A percentile compares a stretch with the other conserved stretches of the same genome.
phyloP scores from a whole-genome alignment of 2,888 invertebrate species.

The Lampropteryx suffumata region DNA sequence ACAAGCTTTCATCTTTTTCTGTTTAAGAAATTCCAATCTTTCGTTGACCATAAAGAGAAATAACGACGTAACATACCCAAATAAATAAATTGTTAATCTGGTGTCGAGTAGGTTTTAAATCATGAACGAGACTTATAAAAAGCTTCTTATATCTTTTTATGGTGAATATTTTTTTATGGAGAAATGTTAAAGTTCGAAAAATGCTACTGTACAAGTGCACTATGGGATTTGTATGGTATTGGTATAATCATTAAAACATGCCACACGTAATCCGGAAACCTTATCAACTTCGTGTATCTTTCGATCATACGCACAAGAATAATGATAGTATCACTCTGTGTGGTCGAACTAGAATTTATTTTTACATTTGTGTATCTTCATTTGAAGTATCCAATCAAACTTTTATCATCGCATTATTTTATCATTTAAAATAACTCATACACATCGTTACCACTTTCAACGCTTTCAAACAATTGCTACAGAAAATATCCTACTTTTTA shows the following conservation, averaged over 20 bases:
- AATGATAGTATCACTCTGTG: conserved; percentile 4
- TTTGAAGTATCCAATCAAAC: too few relatives aligned
- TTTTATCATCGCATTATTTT: too few relatives aligned
- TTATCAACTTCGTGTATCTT: conserved; percentile 9
- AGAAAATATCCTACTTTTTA: too few relatives aligned
- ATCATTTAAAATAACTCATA: too few relatives aligned
- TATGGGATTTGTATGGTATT: too few relatives aligned
- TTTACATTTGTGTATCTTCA: too few relatives aligned
- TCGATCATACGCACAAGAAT: conserved; percentile 6
- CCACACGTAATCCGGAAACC: not conserved
- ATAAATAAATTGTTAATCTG: conserved; percentile 12
- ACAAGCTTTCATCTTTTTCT: not conserved
- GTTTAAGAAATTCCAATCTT: conserved; percentile 2
- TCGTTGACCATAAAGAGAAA: conserved; percentile 9
- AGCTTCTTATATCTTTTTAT: too few relatives aligned
- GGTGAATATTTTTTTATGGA: not conserved
- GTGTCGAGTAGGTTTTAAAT: conserved; percentile 9
- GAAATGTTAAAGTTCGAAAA: not conserved
- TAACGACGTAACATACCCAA: conserved; percentile 2
- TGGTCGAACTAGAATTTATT: conserved; percentile 1
- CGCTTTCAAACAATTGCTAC: too few relatives aligned
- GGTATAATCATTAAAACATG: not conserved
- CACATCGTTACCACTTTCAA: too few relatives aligned
- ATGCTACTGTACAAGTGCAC: too few relatives aligned
- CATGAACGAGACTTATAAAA: conserved; percentile 11